Conservation (phyloP, 2,113 vertebrate species). For the Caretta caretta region DNA sequence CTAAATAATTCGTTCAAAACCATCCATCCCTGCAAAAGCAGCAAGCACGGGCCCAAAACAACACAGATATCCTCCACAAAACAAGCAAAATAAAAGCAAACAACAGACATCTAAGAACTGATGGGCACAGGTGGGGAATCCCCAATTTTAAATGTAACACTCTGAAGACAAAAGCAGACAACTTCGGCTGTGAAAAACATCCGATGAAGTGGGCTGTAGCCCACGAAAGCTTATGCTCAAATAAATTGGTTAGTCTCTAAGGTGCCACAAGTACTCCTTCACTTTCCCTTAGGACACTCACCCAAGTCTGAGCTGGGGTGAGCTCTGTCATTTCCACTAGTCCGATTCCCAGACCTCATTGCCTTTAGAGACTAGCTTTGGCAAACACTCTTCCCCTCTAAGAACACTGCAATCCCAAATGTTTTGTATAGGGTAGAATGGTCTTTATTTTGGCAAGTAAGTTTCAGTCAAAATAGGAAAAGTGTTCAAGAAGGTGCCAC, state of each 20-base stretch:
- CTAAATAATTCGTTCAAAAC: slow-evolving; percentile 59
- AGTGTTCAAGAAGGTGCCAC: not conserved
- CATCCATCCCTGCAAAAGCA: slow-evolving; percentile 32
- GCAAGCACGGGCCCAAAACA: slow-evolving; percentile 11
- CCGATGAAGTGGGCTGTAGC: too few relatives aligned
- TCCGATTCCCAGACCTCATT: rapidly evolving
- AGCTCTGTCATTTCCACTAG: not conserved
- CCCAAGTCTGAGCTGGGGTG: not conserved
- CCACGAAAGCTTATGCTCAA: too few relatives aligned
- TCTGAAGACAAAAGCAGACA: not conserved
- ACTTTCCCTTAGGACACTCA: not conserved
- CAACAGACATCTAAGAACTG: not conserved
- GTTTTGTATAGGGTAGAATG: not conserved
- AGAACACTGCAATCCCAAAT: not conserved
- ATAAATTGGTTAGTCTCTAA: too few relatives aligned
- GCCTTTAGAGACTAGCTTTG: not conserved
- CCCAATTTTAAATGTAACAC: slow-evolving; percentile 8
- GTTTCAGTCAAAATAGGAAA: not conserved
- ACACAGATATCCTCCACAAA: slow-evolving; percentile 8
- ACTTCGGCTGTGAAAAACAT: not conserved
- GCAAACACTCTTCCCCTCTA: not conserved
- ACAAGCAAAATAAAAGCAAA: slow-evolving; percentile 48
- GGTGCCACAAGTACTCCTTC: too few relatives aligned
- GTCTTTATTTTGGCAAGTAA: not conserved
- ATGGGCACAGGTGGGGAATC: slow-evolving; percentile 1